Evolutionary conservation across 2,113 vertebrate genomes (phyloP), one percentile per base, ranked within the genome.

Genomic region (Burhinus bistriatus): DNA sequence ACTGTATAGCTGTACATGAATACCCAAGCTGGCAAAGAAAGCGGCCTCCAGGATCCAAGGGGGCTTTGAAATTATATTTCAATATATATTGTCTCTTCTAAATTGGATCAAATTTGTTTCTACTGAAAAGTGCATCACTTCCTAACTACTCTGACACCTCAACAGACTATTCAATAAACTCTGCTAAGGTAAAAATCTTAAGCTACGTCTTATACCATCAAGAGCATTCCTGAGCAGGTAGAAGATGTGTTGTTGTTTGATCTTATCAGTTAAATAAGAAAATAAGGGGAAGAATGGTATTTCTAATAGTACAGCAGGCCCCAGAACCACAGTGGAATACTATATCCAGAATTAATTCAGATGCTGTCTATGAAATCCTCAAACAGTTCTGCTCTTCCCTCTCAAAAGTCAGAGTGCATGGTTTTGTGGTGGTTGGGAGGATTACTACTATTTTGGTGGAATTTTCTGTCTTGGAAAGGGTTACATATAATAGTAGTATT

Each of bases 101-200:
- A 96, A 95, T 62, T 68, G 44, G 38, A 93, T 91, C 55, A 91
- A 61, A 89, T 94, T 55, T 75, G n/a, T 86, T 94, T 77, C 91
- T 49, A 13, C 47, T 71, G 40, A 65, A 21, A 76, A 93, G 71
- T 15, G 52, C 84, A 72, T 86, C 79, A 34, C 93, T 90, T 83
- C 14, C 64, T 80, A 90, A 87, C 81, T 45, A 49, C 30, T 22
- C 86, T 89, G 93, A 83, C 75, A 75, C 36, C 68, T 88, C 42
- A 87, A 71, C 57, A 88, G 87, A 52, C 58, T 88, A 22, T 40
- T 66, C 84, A 95, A 82, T 89, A 40, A 82, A 79, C 9, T 9
- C 68, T 75, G 44, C 38, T 57, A 45, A 76, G 9, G 47, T 17
- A 34, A 47, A 84, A 94, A 83, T 49, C 68, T 71, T 49, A 20